Conservation (phyloP, 2,888 invertebrate species). For the Cenopis cana region DNA sequence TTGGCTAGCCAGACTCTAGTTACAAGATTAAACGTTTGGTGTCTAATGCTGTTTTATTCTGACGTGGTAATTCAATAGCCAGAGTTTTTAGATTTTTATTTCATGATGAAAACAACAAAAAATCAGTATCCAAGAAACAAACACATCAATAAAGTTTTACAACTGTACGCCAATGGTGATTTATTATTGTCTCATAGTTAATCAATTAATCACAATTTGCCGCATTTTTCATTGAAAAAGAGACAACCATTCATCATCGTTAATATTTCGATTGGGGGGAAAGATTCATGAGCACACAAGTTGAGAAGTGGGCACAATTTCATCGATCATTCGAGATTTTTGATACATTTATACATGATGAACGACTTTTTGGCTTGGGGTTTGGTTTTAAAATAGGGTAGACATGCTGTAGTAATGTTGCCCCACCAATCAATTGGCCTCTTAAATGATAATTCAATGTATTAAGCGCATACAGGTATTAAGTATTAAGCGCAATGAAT, state of each 20-base stretch:
- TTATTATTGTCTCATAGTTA: slow-evolving; percentile 39
- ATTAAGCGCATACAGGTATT: too few species aligned
- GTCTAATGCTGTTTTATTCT: too few species aligned
- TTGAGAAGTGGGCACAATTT: slow-evolving; percentile 49
- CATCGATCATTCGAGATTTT: slow-evolving; percentile 56
- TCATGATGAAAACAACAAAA: slow-evolving; percentile 2
- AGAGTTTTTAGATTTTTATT: not conserved
- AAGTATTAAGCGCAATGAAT: too few species aligned
- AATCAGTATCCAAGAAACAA: slow-evolving; percentile 16
- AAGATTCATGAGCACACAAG: slow-evolving; percentile 52
- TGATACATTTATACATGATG: slow-evolving; percentile 54
- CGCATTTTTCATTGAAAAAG: slow-evolving; percentile 42
- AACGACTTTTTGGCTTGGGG: slow-evolving; percentile 47
- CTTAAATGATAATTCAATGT: too few species aligned
- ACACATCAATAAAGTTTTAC: slow-evolving; percentile 15
- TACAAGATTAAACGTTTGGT: too few species aligned
- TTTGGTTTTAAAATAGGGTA: too few species aligned
- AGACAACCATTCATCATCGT: slow-evolving; percentile 46
- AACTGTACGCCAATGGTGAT: slow-evolving; percentile 30
- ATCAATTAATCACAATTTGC: slow-evolving; percentile 45
- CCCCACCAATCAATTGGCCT: too few species aligned
- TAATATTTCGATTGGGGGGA: slow-evolving; percentile 50
- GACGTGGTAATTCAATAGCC: too few species aligned
- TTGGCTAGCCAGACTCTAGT: too few species aligned
- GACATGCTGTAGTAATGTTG: too few species aligned